Base-by-base conservation (phyloP, 2,888 invertebrate species). In the Acanthosepion lycidas region DNA sequence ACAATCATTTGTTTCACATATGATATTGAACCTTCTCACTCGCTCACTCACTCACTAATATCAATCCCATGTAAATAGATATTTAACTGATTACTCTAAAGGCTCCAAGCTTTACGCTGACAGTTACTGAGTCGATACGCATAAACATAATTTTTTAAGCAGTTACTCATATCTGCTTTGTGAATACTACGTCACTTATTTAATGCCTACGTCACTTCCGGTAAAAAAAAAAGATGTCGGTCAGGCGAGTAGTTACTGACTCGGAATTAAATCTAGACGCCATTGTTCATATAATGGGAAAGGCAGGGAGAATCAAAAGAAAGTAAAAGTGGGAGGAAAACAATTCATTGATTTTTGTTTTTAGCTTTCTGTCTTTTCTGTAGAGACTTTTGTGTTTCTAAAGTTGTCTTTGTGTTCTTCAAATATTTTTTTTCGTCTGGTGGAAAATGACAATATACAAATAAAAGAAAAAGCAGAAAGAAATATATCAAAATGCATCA, bases 211-310 rank as follows among this genome's bases (percentile, higher is more conserved):
- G 78, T 78, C 78, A 78, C 78, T 78, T 78, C 78, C 78, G 78
- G 20, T 33, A 78, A 78, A 78, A 78, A 78, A 78, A 4, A 78
- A 78, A 78, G 78, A 78, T 78, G 78, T 78, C n/a, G 78, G 78
- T 78, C 78, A 78, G n/a, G 78, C n/a, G 9, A 78, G 33, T 33
- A 5, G 78, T 78, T 33, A n/a, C n/a, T 78, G 78, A 78, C 78
- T 78, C n/a, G 78, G 33, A 78, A 78, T 78, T 78, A 78, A 78
- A 78, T 78, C 78, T n/a, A 78, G 78, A 78, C 78, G 78, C n/a
- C 78, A 78, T 78, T 78, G 78, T 78, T 78, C 78, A n/a, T 15
- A 78, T 12, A 78, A 78, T 33, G n/a, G 78, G 28, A 6, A 26
- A 78, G 18, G 18, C 9, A 15, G 78, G 9, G 78, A 78, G 33